Evolutionary conservation across 2,113 vertebrate species (phyloP), one percentile per base, ranked within the genome.

Genomic region (Poicephalus gulielmi): DNA sequence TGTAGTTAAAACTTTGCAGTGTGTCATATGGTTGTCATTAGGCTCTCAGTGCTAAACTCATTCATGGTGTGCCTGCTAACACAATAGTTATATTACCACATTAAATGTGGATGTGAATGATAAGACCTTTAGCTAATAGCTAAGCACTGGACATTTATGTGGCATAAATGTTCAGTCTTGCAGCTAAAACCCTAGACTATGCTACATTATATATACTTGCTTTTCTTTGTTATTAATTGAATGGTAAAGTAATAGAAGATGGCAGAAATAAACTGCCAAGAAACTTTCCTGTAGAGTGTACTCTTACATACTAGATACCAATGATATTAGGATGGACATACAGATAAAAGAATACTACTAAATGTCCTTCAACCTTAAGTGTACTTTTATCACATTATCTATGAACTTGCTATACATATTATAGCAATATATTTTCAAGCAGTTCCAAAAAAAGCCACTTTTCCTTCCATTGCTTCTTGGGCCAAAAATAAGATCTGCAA

Each of bases 381-480:
- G 11, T 83, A 44, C 39, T 69, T 90, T 50, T 50, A 63, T 15
- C 46, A 63, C 17, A n/a, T 4, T 47, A 52, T 49, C 64, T 68
- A 20, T 66, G 31, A 46, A 50, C 22, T 76, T 70, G 9, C 9
- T 44, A 4, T 76, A 41, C 6, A 1, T 60, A 22, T 18, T 62
- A 14, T 13, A 74, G 10, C 11, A 44, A 18, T 23, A 3, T 39
- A 63, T 78, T 89, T 90, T 82, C 6, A 18, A 82, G 67, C 13
- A 33, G 19, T 19, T 87, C 11, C 19, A 35, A 63, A 67, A 57
- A 17, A 9, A 13, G 4, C 12, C 0, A 0, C 8, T 64, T 90
- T 93, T 71, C 20, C 27, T 60, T 66, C 10, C 9, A 6, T 68
- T 75, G 60, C 31, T 63, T 94, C 22, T 33, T 27, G 44, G 39